Evolutionary conservation across 2,888 invertebrate species (phyloP).

Genomic region (Conchocele bisecta): DNA sequence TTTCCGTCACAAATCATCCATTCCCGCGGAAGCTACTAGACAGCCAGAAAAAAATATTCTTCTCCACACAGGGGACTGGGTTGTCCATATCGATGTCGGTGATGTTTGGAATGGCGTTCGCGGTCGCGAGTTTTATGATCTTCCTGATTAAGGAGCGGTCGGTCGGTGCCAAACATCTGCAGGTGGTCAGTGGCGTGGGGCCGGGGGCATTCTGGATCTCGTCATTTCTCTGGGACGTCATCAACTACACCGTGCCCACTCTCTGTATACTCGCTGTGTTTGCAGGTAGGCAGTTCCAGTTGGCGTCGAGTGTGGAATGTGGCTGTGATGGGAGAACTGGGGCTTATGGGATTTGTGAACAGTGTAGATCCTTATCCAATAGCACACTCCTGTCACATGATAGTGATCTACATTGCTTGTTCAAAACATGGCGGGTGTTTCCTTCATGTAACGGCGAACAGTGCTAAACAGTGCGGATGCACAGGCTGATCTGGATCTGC

Average conservation of each 20-base stretch:
- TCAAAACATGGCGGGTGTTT: no score
- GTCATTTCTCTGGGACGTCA: conserved; percentile 88
- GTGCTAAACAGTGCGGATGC: no score
- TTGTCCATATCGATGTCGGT: conserved; percentile 70
- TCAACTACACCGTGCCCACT: conserved; percentile 86
- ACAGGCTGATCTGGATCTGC: no score
- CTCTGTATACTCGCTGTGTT: conserved; percentile 86
- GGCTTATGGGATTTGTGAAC: no score
- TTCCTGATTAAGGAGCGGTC: conserved; percentile 77
- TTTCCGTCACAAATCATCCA: conserved; percentile 62
- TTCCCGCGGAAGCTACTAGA: conserved; percentile 55
- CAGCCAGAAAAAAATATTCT: conserved; percentile 50
- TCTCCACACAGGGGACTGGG: conserved; percentile 55
- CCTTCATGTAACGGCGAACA: no score
- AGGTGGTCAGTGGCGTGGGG: conserved; percentile 79
- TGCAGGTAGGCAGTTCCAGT: no score
- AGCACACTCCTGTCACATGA: no score
- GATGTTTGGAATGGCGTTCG: conserved; percentile 79
- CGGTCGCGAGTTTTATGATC: conserved; percentile 75
- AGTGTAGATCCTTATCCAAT: no score
- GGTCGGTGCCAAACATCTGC: conserved; percentile 76
- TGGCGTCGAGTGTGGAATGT: no score
- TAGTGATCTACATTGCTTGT: no score
- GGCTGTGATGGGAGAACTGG: no score
- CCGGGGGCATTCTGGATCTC: conserved; percentile 88